Base-by-base conservation (phyloP, 2,113 vertebrate genomes). In the Corythornis cristatus region DNA sequence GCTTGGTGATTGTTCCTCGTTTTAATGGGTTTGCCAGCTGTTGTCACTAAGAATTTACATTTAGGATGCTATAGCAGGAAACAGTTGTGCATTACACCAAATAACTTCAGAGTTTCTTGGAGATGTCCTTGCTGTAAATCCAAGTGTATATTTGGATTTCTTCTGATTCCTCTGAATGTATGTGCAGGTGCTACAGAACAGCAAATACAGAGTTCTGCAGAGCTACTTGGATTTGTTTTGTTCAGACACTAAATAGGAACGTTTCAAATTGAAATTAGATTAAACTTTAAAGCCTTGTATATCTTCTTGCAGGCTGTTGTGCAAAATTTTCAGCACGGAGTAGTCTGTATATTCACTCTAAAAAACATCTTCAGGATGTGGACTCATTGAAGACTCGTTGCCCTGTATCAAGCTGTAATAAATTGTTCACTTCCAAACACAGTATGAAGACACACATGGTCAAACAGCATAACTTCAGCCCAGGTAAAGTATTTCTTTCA, bases 291-390 rank as follows among this genome's bases (percentile, higher is more conserved):
- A 85, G 23, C 28, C 9, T 33, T 61, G 0, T 45, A 1, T 83
- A 37, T 95, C 81, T 83, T 83, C 33, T 97, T 97, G 22, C 91
- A 99, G 99, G 99, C 61, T 99, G 99, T 93, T 98, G 97, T 79
- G 99, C 99, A n/a, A 98, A 98, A 88, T 99, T 99, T 97, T 99
- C 99, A 11, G 99, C 99, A 14, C 98, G 99, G 57, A 99, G 99
- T 96, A 99, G 99, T 92, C 95, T 99, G 16, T 99, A 99, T 95
- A 99, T 99, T 81, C 99, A 99, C 95, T 99, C 99, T 45, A 99
- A 99, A 96, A 99, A 99, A 86, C 99, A 99, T 73, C 98, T 99
- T 66, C 98, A 99, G 94, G 99, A 99, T 15, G 97, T 97, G 82
- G 98, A 98, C 42, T 96, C 97, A 1, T 96, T 99, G 17, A 98